Evolutionary conservation across 2,797 vertebrate species (phyloP).

Genomic region (Anguilla megastoma): DNA sequence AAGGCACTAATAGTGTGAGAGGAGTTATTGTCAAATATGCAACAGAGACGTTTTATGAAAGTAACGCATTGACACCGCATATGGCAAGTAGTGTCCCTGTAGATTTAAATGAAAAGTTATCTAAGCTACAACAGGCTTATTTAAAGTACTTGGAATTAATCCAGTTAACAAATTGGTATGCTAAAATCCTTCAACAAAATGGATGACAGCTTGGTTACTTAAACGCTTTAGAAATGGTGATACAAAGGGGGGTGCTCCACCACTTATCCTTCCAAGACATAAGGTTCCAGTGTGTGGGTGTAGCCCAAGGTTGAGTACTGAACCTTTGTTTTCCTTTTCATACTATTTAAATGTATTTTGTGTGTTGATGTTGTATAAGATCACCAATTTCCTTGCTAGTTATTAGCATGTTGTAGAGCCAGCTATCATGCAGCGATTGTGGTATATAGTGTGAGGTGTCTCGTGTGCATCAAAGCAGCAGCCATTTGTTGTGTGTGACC

Average conservation of each 20-base stretch:
- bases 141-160: background rate
- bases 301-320: constrained; percentile 13
- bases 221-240: background rate
- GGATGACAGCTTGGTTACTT: background rate
- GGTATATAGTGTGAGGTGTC: background rate
- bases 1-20: background rate
- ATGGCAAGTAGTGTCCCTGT: background rate
- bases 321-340: background rate
- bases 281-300: constrained; percentile 8
- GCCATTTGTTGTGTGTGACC: constrained; percentile 35
- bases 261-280: background rate
- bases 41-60: background rate
- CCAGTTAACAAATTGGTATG: background rate
- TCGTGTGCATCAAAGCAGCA: background rate
- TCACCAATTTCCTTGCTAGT: background rate
- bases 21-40: background rate
- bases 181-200: background rate
- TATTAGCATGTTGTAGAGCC: background rate
- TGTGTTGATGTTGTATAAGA: background rate
- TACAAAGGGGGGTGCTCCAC: background rate
- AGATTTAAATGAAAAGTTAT: background rate
- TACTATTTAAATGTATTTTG: background rate
- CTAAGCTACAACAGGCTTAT: background rate
- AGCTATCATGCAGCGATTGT: background rate
- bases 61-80: no score